A percentile compares a stretch with the other conserved stretches of the same genome.
phyloP scores from a whole-genome alignment of 1,140 invertebrate species.

The Dryas iulia region DNA sequence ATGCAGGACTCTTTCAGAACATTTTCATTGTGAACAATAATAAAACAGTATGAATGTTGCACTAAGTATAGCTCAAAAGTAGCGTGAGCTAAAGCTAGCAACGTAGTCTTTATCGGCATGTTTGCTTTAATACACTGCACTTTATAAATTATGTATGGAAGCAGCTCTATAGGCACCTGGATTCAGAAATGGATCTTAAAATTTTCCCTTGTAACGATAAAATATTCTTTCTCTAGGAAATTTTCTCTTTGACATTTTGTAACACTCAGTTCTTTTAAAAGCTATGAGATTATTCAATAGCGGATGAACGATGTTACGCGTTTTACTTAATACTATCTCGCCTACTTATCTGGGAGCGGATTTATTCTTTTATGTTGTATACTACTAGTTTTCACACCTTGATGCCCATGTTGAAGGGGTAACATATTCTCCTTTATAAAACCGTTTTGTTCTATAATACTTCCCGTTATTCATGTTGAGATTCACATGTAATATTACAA shows the following conservation, averaged over 20 bases:
- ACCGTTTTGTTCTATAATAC: no score
- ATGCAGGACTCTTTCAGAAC: slow-evolving; percentile 25
- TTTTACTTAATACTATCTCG: background rate
- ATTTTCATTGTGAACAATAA: slow-evolving; percentile 14
- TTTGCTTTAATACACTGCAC: background rate
- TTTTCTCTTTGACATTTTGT: background rate
- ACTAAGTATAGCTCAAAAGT: background rate
- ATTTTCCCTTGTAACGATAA: background rate
- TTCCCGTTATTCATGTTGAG: no score
- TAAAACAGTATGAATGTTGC: slow-evolving; percentile 4
- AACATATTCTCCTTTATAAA: no score
- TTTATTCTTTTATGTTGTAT: background rate
- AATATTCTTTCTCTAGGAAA: background rate
- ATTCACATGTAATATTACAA: no score
- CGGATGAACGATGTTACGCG: background rate
- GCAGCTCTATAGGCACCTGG: background rate
- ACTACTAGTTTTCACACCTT: no score
- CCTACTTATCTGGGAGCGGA: background rate
- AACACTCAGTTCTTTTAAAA: background rate
- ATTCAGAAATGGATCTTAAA: background rate
- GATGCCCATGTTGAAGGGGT: no score
- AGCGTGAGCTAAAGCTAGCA: background rate
- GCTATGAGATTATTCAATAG: background rate
- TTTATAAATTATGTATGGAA: background rate
- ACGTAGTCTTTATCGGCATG: background rate